Conservation (phyloP, 2,888 invertebrate species). For the Sceliomorpha sp. region DNA sequence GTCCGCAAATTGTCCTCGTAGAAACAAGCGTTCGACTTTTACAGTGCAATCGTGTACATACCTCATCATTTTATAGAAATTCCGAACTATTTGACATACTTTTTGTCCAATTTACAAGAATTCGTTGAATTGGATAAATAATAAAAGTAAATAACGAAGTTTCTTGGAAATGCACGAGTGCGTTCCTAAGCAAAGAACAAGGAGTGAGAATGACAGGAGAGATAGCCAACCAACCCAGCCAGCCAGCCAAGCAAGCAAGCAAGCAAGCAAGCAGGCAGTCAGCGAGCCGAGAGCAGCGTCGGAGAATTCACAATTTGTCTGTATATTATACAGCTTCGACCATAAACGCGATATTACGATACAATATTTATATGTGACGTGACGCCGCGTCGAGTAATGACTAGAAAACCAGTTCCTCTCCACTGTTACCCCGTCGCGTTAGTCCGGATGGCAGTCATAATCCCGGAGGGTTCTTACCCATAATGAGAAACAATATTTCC, state of each 20-base stretch:
- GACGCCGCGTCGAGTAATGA: slow-evolving; percentile 60
- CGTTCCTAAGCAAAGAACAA: slow-evolving; percentile 14
- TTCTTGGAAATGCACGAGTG: slow-evolving; percentile 21
- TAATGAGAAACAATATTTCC: slow-evolving; percentile 59
- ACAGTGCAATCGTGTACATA: too few species aligned
- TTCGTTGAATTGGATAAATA: slow-evolving; percentile 44
- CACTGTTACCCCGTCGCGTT: slow-evolving; percentile 45
- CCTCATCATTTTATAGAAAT: too few species aligned
- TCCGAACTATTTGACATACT: slow-evolving; percentile 4
- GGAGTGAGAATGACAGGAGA: slow-evolving; percentile 29
- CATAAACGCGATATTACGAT: slow-evolving; percentile 59
- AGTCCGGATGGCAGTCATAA: slow-evolving; percentile 48
- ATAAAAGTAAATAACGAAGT: slow-evolving; percentile 22
- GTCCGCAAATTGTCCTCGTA: too few species aligned
- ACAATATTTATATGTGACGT: slow-evolving; percentile 61
- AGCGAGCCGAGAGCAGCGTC: too few species aligned
- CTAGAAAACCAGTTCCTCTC: slow-evolving; percentile 60
- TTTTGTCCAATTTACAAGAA: slow-evolving; percentile 31
- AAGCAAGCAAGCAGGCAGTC: slow-evolving; percentile 16
- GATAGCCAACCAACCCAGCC: slow-evolving; percentile 22
- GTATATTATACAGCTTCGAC: slow-evolving; percentile 33
- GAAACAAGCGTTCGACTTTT: too few species aligned
- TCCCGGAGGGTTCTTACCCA: slow-evolving; percentile 49
- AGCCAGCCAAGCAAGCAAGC: background rate
- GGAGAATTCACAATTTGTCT: slow-evolving; percentile 51